phyloP scores from a whole-genome alignment of 1,140 invertebrate genomes.

The Panagrolaimus sp. region DNA sequence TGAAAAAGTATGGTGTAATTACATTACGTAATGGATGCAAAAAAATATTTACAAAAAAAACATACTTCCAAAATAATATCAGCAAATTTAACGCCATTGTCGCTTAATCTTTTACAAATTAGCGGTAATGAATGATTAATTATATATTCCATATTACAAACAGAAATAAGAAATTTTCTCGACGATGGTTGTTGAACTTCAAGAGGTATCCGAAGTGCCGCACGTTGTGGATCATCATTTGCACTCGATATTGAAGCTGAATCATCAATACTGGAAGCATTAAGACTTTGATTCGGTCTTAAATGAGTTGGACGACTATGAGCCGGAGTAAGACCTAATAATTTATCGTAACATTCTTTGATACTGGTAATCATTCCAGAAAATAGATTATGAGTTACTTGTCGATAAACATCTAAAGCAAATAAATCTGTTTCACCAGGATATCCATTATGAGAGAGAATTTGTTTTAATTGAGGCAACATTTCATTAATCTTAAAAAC shows the following conservation, averaged over 20 bases:
- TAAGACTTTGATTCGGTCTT: not conserved
- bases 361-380: conserved; percentile 37
- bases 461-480: conserved; percentile 37
- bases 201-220: not conserved
- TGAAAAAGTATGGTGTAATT: not conserved
- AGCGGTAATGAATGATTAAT: conserved; percentile 42
- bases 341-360: conserved; percentile 45
- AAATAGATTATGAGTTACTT: conserved; percentile 44
- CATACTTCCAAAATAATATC: conserved; percentile 50
- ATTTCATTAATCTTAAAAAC: conserved; percentile 50
- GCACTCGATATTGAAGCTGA: conserved; percentile 23
- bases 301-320: conserved; percentile 39
- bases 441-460: conserved; percentile 42
- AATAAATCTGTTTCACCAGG: conserved; percentile 51
- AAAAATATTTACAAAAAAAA: not conserved
- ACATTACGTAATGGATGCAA: no score
- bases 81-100: conserved; percentile 51
- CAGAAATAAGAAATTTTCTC: conserved; percentile 43
- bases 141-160: conserved; percentile 56
- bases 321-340: conserved; percentile 32
- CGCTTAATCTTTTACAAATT: conserved; percentile 47
- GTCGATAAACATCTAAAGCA: conserved; percentile 36
- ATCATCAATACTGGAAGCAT: not conserved
- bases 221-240: not conserved
- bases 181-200: conserved; percentile 27